phyloP scores from a whole-genome alignment of 2,113 vertebrate species.

The Bettongia penicillata region DNA sequence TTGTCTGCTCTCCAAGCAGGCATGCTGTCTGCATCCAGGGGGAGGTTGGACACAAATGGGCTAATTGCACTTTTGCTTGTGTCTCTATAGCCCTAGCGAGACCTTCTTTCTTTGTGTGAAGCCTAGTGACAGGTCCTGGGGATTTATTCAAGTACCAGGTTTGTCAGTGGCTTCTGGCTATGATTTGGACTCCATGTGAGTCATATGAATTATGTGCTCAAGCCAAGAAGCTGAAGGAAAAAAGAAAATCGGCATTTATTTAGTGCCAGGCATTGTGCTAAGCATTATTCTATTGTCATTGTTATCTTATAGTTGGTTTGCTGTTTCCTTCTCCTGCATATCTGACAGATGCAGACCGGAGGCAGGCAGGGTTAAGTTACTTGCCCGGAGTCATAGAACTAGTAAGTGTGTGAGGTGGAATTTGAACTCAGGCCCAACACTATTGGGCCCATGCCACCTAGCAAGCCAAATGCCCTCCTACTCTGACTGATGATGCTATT shows the following conservation, averaged over 20 bases:
- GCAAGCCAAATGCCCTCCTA: background rate
- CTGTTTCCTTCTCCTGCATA: no score
- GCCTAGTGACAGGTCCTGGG: background rate
- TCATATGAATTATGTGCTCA: background rate
- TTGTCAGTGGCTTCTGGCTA: background rate
- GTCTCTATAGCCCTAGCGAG: background rate
- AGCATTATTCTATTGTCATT: background rate
- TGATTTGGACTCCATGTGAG: background rate
- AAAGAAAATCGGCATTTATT: background rate
- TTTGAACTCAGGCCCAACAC: background rate
- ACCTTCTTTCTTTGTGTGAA: background rate
- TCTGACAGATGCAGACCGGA: no score
- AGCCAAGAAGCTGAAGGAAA: background rate
- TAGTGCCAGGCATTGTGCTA: background rate
- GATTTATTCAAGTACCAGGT: background rate
- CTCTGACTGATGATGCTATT: no score
- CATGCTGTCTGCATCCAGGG: background rate
- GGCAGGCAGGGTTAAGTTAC: background rate
- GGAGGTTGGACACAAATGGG: background rate
- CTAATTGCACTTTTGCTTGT: background rate
- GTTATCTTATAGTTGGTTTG: background rate
- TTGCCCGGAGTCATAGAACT: background rate
- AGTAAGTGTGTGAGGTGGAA: background rate
- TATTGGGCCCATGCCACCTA: background rate
- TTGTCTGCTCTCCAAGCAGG: background rate